Conservation (phyloP, 2,113 vertebrate species). For the Lampris megalopsis region DNA sequence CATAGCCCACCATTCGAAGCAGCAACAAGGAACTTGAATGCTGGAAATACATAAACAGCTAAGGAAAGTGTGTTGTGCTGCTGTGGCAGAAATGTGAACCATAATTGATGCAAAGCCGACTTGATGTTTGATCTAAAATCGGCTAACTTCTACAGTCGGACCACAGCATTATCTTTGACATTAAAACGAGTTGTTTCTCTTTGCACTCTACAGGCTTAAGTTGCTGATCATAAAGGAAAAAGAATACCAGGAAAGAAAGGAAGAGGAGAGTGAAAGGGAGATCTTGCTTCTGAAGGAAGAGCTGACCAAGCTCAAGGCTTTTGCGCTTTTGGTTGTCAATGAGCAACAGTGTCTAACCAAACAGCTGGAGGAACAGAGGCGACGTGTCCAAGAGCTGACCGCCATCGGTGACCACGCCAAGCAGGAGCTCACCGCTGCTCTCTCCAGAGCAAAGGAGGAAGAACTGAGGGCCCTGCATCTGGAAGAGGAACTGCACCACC, state of each 20-base stretch:
- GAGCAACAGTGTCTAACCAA: conserved; percentile 89
- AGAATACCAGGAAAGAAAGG: conserved; percentile 83
- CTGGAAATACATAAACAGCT: conserved; percentile 47
- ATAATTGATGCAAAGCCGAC: conserved; percentile 27
- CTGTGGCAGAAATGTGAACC: conserved; percentile 21
- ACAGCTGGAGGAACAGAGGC: conserved; percentile 85
- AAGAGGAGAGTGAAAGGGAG: conserved; percentile 86
- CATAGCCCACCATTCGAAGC: not conserved
- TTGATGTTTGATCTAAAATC: conserved; percentile 13
- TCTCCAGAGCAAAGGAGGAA: conserved; percentile 81
- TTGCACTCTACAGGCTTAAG: conserved; percentile 86
- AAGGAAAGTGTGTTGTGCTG: conserved; percentile 32
- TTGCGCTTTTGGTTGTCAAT: conserved; percentile 90
- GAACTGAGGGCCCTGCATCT: conserved; percentile 81
- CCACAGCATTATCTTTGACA: conserved; percentile 25
- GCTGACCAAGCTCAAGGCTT: conserved; percentile 88
- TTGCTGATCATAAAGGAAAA: conserved; percentile 88
- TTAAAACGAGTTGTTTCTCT: conserved; percentile 48
- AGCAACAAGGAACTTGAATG: conserved; percentile 30
- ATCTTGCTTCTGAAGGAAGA: conserved; percentile 86
- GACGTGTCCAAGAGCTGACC: conserved; percentile 84
- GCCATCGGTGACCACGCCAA: conserved; percentile 80
- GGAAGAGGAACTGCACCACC: conserved; percentile 80
- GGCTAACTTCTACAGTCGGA: conserved; percentile 30
- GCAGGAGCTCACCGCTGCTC: conserved; percentile 78